Base-by-base conservation (phyloP, 2,888 invertebrate genomes). In the Agrochola lota region DNA sequence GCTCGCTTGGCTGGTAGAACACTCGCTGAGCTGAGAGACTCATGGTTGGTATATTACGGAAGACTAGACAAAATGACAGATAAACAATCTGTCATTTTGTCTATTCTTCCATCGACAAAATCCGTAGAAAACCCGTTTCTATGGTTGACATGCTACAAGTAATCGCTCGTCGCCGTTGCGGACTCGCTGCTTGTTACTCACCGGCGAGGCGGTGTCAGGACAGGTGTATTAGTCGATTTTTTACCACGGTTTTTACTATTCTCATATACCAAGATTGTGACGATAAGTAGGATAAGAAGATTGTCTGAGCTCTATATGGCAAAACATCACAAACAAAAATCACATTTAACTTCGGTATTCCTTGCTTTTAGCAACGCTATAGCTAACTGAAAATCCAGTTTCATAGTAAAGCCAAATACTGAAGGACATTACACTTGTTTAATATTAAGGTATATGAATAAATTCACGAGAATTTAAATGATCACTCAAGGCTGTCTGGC, bases 401-500 rank as follows among this genome's bases (percentile, higher is more conserved):
- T n/a, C 26, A 52, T 20, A 20, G 3, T 20, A 11, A 1, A 26
- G 12, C 0, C 9, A 23, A 71, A 55, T 11, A 23, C 6, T 2
- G 0, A 43, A 75, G n/a, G 40, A 20, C 40, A 77, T 78, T 35
- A 78, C 46, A 57, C 35, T 49, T 46, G 55, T 26, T 78, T 40
- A 46, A 77, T 46, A 77, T 77, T 55, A 23, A 40, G 40, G 40
- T 40, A 78, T 23, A 49, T 35, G 35, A 79, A 79, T 79, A 66
- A 79, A 79, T 79, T 79, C 30, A 26, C 40, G 30, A 70, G 20
- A 69, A 71, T 43, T 77, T 70, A 30, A 43, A 70, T 15, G 80
- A 79, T 77, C 43, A n/a, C 57, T 68, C 55, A 69, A 79, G 80
- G 80, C 57, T 69, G 59, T 77, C 77, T 77, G 70, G 57, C 80